Evolutionary conservation across 2,888 invertebrate species (phyloP).

Genomic region (Pheosia gnoma): DNA sequence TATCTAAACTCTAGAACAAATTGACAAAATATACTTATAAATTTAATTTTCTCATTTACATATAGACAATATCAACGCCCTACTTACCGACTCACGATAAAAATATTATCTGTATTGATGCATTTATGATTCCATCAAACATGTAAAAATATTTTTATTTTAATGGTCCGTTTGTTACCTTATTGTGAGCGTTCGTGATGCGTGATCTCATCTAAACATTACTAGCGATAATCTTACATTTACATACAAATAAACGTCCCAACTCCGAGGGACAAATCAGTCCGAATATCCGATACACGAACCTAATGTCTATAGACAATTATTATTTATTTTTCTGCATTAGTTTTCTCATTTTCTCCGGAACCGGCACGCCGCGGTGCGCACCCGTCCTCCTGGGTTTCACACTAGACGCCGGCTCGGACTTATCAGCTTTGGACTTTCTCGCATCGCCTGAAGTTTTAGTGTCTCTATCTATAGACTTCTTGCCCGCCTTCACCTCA

Average conservation of each 20-base stretch:
- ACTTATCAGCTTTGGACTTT: conserved; percentile 30
- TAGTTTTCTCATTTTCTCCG: conserved; percentile 67
- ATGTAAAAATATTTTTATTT: conserved; percentile 78
- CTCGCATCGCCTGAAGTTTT: conserved; percentile 29
- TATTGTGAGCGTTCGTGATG: conserved; percentile 67
- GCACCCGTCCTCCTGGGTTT: conserved; percentile 49
- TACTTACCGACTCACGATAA: conserved; percentile 52
- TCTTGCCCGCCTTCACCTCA: conserved; percentile 38
- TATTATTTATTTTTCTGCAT: conserved; percentile 57
- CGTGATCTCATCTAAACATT: conserved; percentile 57
- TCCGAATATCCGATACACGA: conserved; percentile 31
- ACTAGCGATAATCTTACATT: conserved; percentile 59
- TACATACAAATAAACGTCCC: conserved; percentile 22
- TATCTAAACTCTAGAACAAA: conserved; percentile 69
- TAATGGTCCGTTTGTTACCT: conserved; percentile 76
- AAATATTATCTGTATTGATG: conserved; percentile 58
- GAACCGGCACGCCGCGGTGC: conserved; percentile 70
- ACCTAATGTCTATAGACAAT: conserved; percentile 36
- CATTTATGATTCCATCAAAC: conserved; percentile 53
- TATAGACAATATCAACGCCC: conserved; percentile 66
- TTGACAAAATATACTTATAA: conserved; percentile 76
- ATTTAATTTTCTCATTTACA: conserved; percentile 64
- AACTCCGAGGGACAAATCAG: conserved; percentile 24
- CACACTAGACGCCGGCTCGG: conserved; percentile 31
- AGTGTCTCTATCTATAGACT: conserved; percentile 43